Evolutionary conservation across 1,140 invertebrate genomes (phyloP).

Genomic region (Drosophila albomicans): DNA sequence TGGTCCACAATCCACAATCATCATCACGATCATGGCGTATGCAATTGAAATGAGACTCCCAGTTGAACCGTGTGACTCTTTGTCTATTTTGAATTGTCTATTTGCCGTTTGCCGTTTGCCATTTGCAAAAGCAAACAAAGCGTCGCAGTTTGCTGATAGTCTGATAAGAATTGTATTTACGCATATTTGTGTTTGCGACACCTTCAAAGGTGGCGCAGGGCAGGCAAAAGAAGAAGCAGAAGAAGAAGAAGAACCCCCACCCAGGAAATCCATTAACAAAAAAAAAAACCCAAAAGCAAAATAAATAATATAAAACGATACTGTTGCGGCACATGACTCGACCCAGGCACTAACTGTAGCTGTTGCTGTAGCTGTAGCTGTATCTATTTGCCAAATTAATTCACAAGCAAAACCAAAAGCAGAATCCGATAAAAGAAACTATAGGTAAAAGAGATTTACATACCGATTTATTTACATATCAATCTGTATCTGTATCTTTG

Average conservation of each 20-base stretch:
- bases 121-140: conserved; percentile 58
- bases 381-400: conserved; percentile 66
- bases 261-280: conserved; percentile 7
- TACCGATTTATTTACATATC: conserved; percentile 24
- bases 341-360: conserved; percentile 2
- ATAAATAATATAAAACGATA: conserved; percentile 1
- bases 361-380: conserved; percentile 39
- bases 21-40: conserved; percentile 43
- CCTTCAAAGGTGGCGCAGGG: conserved; percentile 49
- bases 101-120: too few relatives aligned
- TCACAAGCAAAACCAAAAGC: conserved; percentile 41
- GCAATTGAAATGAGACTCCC: conserved; percentile 22
- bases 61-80: conserved; percentile 47
- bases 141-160: conserved; percentile 30
- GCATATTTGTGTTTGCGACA: conserved; percentile 48
- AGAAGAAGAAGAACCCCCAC: not conserved
- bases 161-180: conserved; percentile 18
- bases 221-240: not conserved
- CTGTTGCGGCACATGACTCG: conserved; percentile 15
- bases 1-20: conserved; percentile 16
- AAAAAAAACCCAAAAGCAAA: not conserved
- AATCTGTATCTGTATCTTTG: conserved; percentile 8
- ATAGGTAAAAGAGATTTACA: conserved; percentile 43
- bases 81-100: conserved; percentile 9
- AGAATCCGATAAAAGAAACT: conserved; percentile 27